phyloP scores from a whole-genome alignment of 2,797 vertebrate genomes.

The Amblyopsis hoosieri region DNA sequence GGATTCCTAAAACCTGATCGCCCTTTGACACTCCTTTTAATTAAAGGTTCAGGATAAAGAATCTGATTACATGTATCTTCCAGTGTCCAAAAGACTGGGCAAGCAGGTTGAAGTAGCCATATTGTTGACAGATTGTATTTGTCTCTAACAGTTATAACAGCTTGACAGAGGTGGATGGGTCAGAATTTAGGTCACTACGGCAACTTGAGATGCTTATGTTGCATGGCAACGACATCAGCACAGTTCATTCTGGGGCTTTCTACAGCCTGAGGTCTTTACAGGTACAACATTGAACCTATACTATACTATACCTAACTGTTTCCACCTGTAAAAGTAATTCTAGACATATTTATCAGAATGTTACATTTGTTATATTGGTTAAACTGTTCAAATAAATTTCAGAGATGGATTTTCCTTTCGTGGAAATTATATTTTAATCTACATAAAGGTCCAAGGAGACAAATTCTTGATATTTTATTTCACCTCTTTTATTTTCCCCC shows the following conservation, averaged over 20 bases:
- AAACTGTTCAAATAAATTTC: no score
- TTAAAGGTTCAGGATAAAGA: not conserved
- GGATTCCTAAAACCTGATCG: no score
- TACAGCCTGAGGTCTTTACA: slow-evolving; percentile 79
- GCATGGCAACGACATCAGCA: slow-evolving; percentile 81
- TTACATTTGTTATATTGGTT: no score
- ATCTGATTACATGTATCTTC: not conserved
- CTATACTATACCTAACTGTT: not conserved
- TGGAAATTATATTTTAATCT: no score
- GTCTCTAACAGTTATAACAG: slow-evolving; percentile 78
- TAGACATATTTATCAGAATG: no score
- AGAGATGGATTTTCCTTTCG: no score
- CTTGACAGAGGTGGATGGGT: slow-evolving; percentile 72
- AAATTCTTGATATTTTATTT: not conserved
- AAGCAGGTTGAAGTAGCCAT: not conserved
- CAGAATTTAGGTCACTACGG: slow-evolving; percentile 73
- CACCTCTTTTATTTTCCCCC: not conserved
- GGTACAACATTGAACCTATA: slow-evolving; percentile 54
- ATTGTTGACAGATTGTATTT: slow-evolving; percentile 34
- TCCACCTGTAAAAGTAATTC: no score
- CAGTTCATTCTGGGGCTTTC: slow-evolving; percentile 74
- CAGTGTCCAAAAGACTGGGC: no score
- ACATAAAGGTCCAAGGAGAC: not conserved
- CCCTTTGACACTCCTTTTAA: not conserved
- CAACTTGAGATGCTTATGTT: slow-evolving; percentile 85